Evolutionary conservation across 2,797 vertebrate genomes (phyloP), one percentile per base, ranked within the genome.

Genomic region (Dallia pectoralis): DNA sequence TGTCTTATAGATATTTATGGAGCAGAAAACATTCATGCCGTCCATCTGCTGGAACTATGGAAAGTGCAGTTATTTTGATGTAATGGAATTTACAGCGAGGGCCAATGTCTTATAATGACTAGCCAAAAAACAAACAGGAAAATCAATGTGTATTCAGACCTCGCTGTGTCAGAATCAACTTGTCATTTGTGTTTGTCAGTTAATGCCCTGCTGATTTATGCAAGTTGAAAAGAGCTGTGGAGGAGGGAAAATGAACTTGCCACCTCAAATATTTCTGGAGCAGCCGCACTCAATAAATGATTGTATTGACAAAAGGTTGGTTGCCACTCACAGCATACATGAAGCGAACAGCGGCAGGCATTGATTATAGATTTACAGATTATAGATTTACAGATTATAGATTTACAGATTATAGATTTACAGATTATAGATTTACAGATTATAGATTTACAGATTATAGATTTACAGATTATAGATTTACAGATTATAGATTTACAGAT

Each of bases 1-100:
- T 82, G 70, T 63, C 77, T 83, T 71, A 78, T 79, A 83, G 84
- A 84, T 82, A 81, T 82, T 87, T 84, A 85, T 87, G 82, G 83
- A 81, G 81, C 69, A 72, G 82, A 88, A 90, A 85, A 83, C 74
- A 78, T 84, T 53, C 77, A 76, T 79, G 80, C 78, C 59, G 47
- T 78, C 74, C 11, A 0, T 56, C 75, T 74, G 74, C 79, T 74
- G 75, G 79, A 79, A 73, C 49, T 69, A 22, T 73, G 16, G 67
- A 76, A 61, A 69, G 66, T 73, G 82, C 75, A 74, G 78, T 86
- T 88, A 84, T 86, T 87, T 86, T 75, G 74, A 75, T 77, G 67
- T 79, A 59, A 74, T 85, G 79, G 72, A 71, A 75, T 85, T 86
- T 82, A 51, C 82, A 86, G 83, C 67, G 62, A 75, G 78, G 72